Conservation (phyloP, 2,113 vertebrate genomes). For the Muntiacus reevesi region DNA sequence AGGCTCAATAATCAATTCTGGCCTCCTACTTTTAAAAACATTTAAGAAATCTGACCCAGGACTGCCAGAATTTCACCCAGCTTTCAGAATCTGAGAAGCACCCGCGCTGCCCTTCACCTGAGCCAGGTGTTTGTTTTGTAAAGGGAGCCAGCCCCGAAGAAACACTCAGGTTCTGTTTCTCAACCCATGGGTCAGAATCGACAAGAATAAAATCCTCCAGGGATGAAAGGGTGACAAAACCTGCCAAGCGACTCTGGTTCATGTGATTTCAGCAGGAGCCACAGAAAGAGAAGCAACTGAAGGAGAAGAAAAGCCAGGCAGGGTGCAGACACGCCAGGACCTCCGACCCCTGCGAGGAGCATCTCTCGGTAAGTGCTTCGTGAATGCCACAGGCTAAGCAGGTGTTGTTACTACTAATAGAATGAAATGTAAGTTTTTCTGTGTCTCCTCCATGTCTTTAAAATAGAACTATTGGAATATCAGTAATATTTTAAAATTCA, state of each 20-base stretch:
- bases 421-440: neutral
- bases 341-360: fast-evolving
- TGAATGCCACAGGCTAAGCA: neutral
- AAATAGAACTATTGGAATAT: neutral
- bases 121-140: too few species aligned
- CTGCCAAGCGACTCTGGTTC: conserved; percentile 1
- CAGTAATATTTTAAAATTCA: neutral
- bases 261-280: neutral
- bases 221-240: neutral
- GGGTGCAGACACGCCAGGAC: fast-evolving
- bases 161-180: neutral
- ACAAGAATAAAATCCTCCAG: neutral
- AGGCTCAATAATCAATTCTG: neutral
- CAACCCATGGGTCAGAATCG: neutral
- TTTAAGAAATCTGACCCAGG: neutral
- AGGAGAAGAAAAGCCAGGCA: neutral
- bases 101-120: neutral
- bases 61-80: neutral
- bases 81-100: neutral
- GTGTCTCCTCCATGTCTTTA: neutral
- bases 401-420: fast-evolving
- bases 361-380: neutral
- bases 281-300: neutral
- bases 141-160: neutral
- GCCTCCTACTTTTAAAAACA: neutral